A percentile compares a stretch with the other conserved stretches of the same genome.
These are phyloP conservation scores for Terrapene triunguis DNA, from an alignment of 2,113 vertebrate genomes.

Conservation along the genomic window DNA sequence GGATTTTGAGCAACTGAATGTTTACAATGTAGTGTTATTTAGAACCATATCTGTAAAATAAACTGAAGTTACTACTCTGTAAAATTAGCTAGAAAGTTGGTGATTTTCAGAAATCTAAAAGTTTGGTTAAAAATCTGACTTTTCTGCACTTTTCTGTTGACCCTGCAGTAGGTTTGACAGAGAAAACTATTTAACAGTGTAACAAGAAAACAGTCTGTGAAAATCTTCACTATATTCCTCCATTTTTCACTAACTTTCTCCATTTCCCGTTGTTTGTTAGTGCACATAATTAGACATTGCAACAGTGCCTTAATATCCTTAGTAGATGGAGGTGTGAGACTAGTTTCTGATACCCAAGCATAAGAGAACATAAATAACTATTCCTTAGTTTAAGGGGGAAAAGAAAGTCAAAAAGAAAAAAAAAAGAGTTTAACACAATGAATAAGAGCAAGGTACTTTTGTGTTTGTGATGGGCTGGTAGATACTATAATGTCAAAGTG, in stretches of 20 bases:
- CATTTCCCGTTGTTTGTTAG: background rate
- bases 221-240: accelerated
- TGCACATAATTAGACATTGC: background rate
- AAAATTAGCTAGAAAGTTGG: background rate
- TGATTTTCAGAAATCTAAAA: background rate
- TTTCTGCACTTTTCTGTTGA: background rate
- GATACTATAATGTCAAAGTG: background rate
- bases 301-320: background rate
- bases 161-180: background rate
- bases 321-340: background rate
- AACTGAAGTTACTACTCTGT: background rate
- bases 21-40: background rate
- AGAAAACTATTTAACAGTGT: background rate
- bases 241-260: slow-evolving; percentile 11
- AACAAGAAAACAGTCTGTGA: background rate
- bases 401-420: accelerated
- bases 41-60: background rate
- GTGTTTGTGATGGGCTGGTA: background rate
- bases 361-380: background rate
- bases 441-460: background rate
- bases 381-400: background rate
- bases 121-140: background rate
- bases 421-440: background rate
- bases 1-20: background rate
- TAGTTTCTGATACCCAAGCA: background rate